phyloP scores from a whole-genome alignment of 2,113 vertebrate genomes.

The Vulpes lagopus region DNA sequence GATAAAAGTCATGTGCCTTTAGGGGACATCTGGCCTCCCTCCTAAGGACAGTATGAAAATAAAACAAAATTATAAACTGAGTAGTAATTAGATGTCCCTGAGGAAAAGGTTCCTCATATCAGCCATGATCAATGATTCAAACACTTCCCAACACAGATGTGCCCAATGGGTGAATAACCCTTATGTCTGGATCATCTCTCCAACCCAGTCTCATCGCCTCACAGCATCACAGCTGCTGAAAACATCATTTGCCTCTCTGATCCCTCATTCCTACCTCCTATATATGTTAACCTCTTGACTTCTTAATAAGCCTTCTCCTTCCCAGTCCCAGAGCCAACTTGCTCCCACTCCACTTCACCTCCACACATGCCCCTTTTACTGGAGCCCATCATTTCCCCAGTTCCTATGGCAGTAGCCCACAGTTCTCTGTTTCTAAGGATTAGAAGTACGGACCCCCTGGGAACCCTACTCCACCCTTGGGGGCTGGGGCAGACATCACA shows the following conservation, averaged over 20 bases:
- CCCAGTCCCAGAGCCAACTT: not conserved
- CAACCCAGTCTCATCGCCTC: not conserved
- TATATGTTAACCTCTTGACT: fast-evolving
- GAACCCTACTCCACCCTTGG: not conserved
- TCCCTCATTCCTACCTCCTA: too few species aligned
- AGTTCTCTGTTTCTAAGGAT: not conserved
- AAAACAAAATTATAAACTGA: slow-evolving; percentile 35
- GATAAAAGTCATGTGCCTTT: not conserved
- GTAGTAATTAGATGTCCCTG: slow-evolving; percentile 20
- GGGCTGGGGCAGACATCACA: not conserved
- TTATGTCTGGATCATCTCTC: not conserved
- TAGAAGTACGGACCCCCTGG: not conserved
- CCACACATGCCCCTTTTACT: not conserved
- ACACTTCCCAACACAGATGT: not conserved
- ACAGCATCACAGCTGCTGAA: not conserved
- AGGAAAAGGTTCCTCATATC: slow-evolving; percentile 12
- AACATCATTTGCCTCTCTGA: not conserved
- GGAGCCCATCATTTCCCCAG: not conserved
- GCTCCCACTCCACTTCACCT: not conserved
- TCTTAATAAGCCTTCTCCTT: not conserved
- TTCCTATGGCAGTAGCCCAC: not conserved
- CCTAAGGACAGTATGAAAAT: slow-evolving; percentile 3
- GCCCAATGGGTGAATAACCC: not conserved
- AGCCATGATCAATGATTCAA: not conserved
- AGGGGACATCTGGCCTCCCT: not conserved